phyloP scores from a whole-genome alignment of 2,888 invertebrate species.

The Eupithecia subumbrata region DNA sequence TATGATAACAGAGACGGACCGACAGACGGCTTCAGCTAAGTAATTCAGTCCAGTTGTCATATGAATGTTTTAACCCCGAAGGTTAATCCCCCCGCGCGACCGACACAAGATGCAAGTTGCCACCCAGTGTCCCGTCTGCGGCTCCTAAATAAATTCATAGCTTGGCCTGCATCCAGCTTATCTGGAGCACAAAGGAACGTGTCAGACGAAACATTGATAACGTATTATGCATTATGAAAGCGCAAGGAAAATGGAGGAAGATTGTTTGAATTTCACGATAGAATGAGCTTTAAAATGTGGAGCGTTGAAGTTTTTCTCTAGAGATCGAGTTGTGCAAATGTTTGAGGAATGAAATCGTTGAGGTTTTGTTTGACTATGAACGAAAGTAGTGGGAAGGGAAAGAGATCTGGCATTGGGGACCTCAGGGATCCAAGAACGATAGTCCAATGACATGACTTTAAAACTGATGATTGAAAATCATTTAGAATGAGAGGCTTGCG shows the following conservation, averaged over 20 bases:
- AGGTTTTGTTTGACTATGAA: constrained; percentile 4
- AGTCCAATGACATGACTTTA: too few species aligned
- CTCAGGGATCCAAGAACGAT: not conserved
- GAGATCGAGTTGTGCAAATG: constrained; percentile 9
- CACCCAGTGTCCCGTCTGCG: not conserved
- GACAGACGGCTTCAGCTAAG: not conserved
- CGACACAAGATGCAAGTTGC: not conserved
- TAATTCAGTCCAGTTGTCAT: not conserved
- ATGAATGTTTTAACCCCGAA: not conserved
- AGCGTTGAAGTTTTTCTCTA: not conserved
- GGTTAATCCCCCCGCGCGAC: not conserved
- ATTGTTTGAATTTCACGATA: constrained; percentile 38
- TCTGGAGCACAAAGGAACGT: constrained; percentile 54
- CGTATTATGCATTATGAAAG: constrained; percentile 49
- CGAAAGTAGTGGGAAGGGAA: not conserved
- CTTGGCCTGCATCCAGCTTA: constrained; percentile 63
- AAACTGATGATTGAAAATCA: not conserved
- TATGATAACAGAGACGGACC: not conserved
- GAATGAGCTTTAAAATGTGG: constrained; percentile 16
- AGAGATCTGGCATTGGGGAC: not conserved
- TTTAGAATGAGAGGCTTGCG: not conserved
- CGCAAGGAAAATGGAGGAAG: constrained; percentile 41
- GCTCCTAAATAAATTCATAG: constrained; percentile 57
- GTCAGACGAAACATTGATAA: constrained; percentile 64
- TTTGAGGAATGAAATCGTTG: constrained; percentile 18